phyloP scores from a whole-genome alignment of 2,113 vertebrate species.

The Morone chrysops region DNA sequence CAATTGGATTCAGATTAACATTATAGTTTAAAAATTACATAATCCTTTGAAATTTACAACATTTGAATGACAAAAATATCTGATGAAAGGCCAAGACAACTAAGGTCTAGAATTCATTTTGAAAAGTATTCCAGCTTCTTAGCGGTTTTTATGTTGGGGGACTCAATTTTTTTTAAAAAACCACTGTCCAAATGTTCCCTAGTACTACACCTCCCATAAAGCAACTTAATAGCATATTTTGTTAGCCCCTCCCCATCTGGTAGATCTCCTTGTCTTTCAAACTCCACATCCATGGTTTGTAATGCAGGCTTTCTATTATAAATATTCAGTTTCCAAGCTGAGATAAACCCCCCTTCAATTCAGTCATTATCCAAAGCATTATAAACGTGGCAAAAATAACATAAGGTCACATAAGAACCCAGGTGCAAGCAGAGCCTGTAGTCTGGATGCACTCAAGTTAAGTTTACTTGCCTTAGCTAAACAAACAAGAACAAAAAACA shows the following conservation, averaged over 20 bases:
- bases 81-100: neutral
- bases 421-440: neutral
- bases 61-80: neutral
- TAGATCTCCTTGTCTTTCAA: no score
- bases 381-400: neutral
- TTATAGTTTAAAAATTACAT: neutral
- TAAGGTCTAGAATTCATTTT: neutral
- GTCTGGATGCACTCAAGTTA: no score
- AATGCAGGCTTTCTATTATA: no score
- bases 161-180: no score
- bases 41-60: neutral
- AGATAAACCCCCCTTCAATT: no score
- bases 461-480: no score
- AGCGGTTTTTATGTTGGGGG: no score
- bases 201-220: neutral
- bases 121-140: neutral
- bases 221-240: no score
- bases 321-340: no score
- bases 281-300: no score
- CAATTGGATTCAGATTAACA: conserved; percentile 4
- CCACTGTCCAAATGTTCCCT: no score
- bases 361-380: neutral
- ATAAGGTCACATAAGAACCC: neutral
- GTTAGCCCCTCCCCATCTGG: no score
- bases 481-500: neutral